Conservation (phyloP, 2,888 invertebrate species). For the Conchocele bisecta region DNA sequence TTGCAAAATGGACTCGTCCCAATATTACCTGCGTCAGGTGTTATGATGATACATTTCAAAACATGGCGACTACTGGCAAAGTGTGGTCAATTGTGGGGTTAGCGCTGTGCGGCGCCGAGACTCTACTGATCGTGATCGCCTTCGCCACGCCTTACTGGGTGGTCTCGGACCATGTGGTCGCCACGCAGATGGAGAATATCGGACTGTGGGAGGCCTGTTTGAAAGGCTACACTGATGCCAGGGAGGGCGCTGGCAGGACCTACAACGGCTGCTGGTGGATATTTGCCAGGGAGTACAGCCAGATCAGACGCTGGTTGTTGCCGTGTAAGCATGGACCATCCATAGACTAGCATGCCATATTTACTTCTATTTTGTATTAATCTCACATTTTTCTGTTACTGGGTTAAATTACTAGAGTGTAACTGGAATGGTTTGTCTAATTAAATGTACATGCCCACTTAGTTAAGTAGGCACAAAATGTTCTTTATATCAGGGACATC, state of each 20-base stretch:
- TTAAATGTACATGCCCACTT: too few species aligned
- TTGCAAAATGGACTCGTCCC: conserved; percentile 1
- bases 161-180: conserved; percentile 17
- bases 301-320: conserved; percentile 93
- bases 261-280: conserved; percentile 99
- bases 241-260: conserved; percentile 92
- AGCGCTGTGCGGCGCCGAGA: not conserved
- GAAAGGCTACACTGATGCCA: conserved; percentile 91
- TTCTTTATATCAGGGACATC: too few species aligned
- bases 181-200: conserved; percentile 89
- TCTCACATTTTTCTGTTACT: too few species aligned
- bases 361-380: too few species aligned
- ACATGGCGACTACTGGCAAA: not conserved
- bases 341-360: too few species aligned
- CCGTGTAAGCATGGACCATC: conserved; percentile 87
- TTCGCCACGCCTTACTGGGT: conserved; percentile 58
- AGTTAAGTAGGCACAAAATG: too few species aligned
- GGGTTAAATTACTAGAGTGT: too few species aligned
- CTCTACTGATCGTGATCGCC: conserved; percentile 26
- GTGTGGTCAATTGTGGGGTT: conserved; percentile 23
- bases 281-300: conserved; percentile 97
- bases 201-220: conserved; percentile 98
- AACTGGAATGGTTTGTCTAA: too few species aligned
- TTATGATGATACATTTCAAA: not conserved
- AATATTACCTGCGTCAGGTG: conserved; percentile 7